Base-by-base conservation (phyloP, 2,888 invertebrate genomes). In the Salticus scenicus region DNA sequence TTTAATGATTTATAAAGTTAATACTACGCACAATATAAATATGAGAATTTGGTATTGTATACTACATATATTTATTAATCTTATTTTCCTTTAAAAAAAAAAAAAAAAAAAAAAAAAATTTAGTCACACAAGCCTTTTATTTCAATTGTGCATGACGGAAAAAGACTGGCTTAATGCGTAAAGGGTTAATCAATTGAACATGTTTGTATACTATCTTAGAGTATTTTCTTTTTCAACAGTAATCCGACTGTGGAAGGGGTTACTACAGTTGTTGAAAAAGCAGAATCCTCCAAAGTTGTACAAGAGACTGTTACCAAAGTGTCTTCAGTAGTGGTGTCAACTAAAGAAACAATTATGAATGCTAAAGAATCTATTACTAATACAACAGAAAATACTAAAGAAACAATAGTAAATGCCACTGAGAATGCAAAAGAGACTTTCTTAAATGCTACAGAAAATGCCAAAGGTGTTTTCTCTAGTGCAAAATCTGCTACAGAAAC, bases 221-320 rank as follows among this genome's bases (percentile, higher is more conserved):
- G n/a, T n/a, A n/a, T n/a, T n/a, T n/a, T n/a, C 20, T 51, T 47
- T 31, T 8, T 41, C 71, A 79, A 7, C 33, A 87, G 87, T 1
- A 79, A 42, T 28, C 12, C 75, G 7, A 31, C 57, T 33, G 63
- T 47, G 14, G 87, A 86, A 24, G 80, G 71, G 10, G 12, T 86
- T n/a, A 81, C 85, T 12, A 78, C 75, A n/a, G 67, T 86, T 12
- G 24, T 82, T 1, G 87, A 87, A 37, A 87, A 84, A 27, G 86
- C 72, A 4, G 87, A 87, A 67, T 82, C 87, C 1, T 75, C 77
- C 1, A 83, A 80, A 57, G 80, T 84, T n/a, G 76, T 87, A 4
- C 82, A 79, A 42, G 85, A 87, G 42, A 86, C 85, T 5, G 81
- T 86, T n/a, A 82, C 77, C 0, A 87, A 81, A 47, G 67, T 86